Conservation (phyloP, 1,140 invertebrate genomes). For the Delia radicum region DNA sequence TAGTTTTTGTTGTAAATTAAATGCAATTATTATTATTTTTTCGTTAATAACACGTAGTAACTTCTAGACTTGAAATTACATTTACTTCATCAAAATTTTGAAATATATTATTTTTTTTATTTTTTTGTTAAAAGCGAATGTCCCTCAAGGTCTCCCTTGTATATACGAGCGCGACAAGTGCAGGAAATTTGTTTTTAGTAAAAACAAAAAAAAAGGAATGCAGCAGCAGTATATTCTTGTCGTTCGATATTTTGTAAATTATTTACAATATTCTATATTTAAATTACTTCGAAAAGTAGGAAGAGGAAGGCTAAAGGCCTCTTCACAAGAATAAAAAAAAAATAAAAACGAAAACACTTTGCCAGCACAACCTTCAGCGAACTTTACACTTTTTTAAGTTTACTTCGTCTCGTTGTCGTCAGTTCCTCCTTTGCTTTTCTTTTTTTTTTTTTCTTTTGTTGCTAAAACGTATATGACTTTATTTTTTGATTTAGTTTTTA, state of each 20-base stretch:
- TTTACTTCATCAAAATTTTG: neutral
- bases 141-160: neutral
- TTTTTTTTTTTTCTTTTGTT: neutral
- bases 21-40: neutral
- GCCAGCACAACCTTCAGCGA: slow-evolving; percentile 25
- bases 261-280: too few species aligned
- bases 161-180: neutral
- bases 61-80: neutral
- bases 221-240: too few species aligned
- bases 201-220: too few species aligned
- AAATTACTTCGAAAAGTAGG: neutral
- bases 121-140: neutral
- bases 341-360: slow-evolving; percentile 3
- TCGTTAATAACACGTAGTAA: neutral
- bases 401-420: neutral
- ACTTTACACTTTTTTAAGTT: slow-evolving; percentile 41
- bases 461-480: too few species aligned
- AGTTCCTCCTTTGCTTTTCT: neutral
- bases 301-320: neutral
- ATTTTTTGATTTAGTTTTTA: too few species aligned
- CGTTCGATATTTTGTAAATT: too few species aligned
- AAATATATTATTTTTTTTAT: neutral
- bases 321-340: neutral
- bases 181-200: neutral
- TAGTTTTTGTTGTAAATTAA: neutral